Evolutionary conservation across 2,113 vertebrate species (phyloP).

Genomic region (Numida meleagris): DNA sequence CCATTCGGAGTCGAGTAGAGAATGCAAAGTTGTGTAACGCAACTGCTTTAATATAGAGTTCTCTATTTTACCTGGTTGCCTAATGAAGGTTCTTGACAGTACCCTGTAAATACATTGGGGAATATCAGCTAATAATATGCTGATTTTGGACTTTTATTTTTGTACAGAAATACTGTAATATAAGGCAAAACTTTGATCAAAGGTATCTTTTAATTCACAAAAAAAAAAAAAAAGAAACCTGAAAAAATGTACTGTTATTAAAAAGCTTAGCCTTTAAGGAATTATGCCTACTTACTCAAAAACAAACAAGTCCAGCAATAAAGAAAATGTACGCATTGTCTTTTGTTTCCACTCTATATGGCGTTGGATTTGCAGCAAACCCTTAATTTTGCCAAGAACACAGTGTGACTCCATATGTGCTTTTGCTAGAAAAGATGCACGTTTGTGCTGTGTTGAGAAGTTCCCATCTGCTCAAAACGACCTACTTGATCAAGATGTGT

Average conservation of each 20-base stretch:
- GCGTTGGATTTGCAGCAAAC: not conserved
- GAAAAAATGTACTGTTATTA: conserved; percentile 30
- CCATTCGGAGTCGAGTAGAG: not conserved
- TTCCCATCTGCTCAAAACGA: not conserved
- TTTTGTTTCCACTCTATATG: not conserved
- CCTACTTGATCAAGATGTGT: not conserved
- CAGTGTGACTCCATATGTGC: accelerated
- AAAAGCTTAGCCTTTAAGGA: conserved; percentile 59
- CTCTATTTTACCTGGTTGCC: conserved; percentile 33
- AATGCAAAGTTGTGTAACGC: not conserved
- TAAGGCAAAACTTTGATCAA: conserved; percentile 61
- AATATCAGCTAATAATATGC: conserved; percentile 41
- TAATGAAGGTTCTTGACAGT: conserved; percentile 42
- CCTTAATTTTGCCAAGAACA: not conserved
- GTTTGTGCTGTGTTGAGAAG: not conserved
- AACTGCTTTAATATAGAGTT: conserved; percentile 18
- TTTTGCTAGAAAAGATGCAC: not conserved
- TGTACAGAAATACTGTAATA: conserved; percentile 79
- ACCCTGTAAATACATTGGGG: conserved; percentile 71
- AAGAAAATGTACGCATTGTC: conserved; percentile 56
- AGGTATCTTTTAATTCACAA: conserved; percentile 39
- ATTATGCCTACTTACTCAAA: conserved; percentile 34
- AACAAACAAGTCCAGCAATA: conserved; percentile 69
- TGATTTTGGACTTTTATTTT: conserved; percentile 76
- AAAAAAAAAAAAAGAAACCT: not conserved